Evolutionary conservation across 2,888 invertebrate genomes (phyloP), one percentile per base, ranked within the genome.

Genomic region (Pecten maximus): DNA sequence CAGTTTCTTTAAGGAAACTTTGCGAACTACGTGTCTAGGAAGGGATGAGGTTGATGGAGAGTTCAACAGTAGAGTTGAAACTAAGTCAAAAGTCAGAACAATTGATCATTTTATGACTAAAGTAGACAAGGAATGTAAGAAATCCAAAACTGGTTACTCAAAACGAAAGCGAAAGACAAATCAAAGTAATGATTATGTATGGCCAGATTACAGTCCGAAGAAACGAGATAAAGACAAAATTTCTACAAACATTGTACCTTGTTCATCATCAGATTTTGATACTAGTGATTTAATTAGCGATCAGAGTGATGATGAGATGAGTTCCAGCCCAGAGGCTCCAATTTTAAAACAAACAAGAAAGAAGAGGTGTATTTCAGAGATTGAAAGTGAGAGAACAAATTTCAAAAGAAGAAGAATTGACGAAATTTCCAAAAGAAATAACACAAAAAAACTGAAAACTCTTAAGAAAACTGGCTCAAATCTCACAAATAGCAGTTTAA

Each of bases 151-250:
- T 54, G 35, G 6, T 74, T 40, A 40, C 28, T 35, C 89, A 28
- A 74, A 74, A 28, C 28, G 74, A 74, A 74, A 28, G 74, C 0
- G 35, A 16, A 74, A 74, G 35, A 74, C 74, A 8, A 74, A 28
- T 74, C 74, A 74, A 6, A 74, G 88, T 35, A 88, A 40, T 23
- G 90, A 88, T 28, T 88, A 54, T 87, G 44, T 88, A 19, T 86
- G 54, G 40, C 39, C 54, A 39, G 90, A 86, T 40, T 90, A 40
- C 28, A 88, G 90, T 88, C 54, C 50, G 12, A 88, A 90, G 40
- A 87, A 44, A 39, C 28, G 74, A 39, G 88, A 88, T 6, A 35
- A 2, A 39, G 88, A 88, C 8, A 44, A 35, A 87, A 10, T 39
- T 28, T 44, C 50, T 40, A 35, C 15, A 74, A 0, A 35, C 35